These are phyloP conservation scores for Apodemia zela DNA, from an alignment of 2,888 invertebrate genomes.

Conservation along the genomic window DNA sequence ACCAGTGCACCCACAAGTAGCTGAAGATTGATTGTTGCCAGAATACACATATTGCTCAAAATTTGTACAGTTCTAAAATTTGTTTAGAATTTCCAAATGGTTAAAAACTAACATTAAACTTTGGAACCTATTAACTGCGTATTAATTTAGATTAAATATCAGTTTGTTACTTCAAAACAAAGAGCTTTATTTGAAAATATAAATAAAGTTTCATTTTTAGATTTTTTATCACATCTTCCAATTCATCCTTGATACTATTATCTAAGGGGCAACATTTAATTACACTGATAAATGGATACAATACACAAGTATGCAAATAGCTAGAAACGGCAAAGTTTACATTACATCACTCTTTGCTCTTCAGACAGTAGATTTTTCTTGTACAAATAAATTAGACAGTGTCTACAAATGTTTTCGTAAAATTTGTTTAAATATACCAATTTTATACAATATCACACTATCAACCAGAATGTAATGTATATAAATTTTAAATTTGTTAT, in stretches of 20 bases:
- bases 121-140: slow-evolving; percentile 7
- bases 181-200: neutral
- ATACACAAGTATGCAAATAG: slow-evolving; percentile 17
- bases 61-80: no score
- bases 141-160: slow-evolving; percentile 4
- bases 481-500: neutral
- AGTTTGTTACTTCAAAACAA: neutral
- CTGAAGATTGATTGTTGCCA: no score
- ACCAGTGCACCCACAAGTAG: no score
- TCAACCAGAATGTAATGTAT: neutral
- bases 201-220: slow-evolving; percentile 7
- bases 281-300: slow-evolving; percentile 17
- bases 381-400: slow-evolving; percentile 1
- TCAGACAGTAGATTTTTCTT: neutral
- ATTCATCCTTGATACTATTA: slow-evolving; percentile 19
- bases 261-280: slow-evolving; percentile 17
- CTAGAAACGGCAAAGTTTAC: slow-evolving; percentile 13
- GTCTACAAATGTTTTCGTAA: neutral
- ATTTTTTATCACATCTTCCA: slow-evolving; percentile 11
- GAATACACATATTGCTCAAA: no score
- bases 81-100: neutral
- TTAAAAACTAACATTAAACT: neutral
- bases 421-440: neutral
- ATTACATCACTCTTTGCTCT: slow-evolving; percentile 18
- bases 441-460: neutral